phyloP scores from a whole-genome alignment of 2,888 invertebrate genomes.

The Sesia bembeciformis region DNA sequence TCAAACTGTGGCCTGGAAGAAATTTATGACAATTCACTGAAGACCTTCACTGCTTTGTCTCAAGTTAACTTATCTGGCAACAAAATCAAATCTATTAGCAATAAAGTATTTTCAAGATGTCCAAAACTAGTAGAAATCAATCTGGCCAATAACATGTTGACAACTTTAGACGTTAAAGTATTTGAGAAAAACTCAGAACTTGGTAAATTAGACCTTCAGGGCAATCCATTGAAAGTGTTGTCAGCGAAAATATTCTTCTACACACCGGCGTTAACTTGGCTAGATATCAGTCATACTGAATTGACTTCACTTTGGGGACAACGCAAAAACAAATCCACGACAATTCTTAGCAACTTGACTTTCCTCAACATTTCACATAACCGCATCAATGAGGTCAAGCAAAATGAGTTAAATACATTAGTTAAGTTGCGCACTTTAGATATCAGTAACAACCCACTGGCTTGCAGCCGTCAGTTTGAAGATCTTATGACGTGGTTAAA shows the following conservation, averaged over 20 bases:
- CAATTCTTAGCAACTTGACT: conserved; percentile 69
- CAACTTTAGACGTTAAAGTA: conserved; percentile 73
- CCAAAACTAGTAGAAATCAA: conserved; percentile 80
- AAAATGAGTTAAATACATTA: conserved; percentile 73
- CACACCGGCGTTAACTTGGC: conserved; percentile 74
- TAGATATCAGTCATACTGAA: conserved; percentile 82
- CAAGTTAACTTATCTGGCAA: conserved; percentile 81
- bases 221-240: conserved; percentile 80
- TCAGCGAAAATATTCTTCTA: conserved; percentile 79
- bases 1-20: conserved; percentile 81
- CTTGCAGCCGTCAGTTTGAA: conserved; percentile 80
- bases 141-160: conserved; percentile 80
- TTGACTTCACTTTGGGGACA: conserved; percentile 79
- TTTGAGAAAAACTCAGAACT: conserved; percentile 80
- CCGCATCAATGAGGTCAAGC: conserved; percentile 69
- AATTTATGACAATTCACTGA: conserved; percentile 77
- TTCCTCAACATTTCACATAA: conserved; percentile 77
- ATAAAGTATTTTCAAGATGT: conserved; percentile 67
- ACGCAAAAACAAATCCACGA: conserved; percentile 52
- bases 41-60: conserved; percentile 80
- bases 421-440: conserved; percentile 76
- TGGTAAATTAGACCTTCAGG: conserved; percentile 79
- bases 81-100: conserved; percentile 71
- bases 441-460: conserved; percentile 78
- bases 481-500: conserved; percentile 78